Percentiles rank a stretch among this genome's conserved stretches.
These are phyloP conservation scores for Melanaphis sacchari DNA, from an alignment of 1,140 invertebrate genomes.

Conservation along the genomic window DNA sequence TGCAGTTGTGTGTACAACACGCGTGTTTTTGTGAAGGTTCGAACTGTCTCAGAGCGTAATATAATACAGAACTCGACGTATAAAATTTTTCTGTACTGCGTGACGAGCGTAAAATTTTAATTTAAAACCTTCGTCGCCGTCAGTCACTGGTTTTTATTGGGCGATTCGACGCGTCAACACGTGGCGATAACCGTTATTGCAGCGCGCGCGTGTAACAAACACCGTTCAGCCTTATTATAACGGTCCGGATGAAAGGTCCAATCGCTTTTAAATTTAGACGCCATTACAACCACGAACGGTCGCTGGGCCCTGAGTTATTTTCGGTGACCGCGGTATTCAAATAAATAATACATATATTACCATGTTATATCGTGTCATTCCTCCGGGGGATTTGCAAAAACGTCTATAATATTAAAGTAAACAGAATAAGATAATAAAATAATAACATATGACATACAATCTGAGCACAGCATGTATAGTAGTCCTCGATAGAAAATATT, in stretches of 20 bases:
- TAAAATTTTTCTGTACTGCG: background rate
- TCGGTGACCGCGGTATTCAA: background rate
- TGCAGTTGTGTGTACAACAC: background rate
- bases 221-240: background rate
- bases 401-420: background rate
- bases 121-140: slow-evolving; percentile 31
- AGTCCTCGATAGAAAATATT: background rate
- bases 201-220: background rate
- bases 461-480: background rate
- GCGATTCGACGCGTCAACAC: slow-evolving; percentile 48
- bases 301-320: slow-evolving; percentile 13
- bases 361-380: background rate
- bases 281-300: background rate
- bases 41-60: background rate
- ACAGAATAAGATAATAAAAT: background rate
- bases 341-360: background rate
- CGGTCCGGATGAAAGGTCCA: slow-evolving; percentile 51
- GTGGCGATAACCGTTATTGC: slow-evolving; percentile 44
- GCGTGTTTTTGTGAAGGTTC: background rate
- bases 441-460: background rate
- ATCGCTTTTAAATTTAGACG: slow-evolving; percentile 52
- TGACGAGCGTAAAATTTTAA: slow-evolving; percentile 32
- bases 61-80: background rate
- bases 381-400: background rate
- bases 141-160: slow-evolving; percentile 44